Evolutionary conservation across 2,888 invertebrate species (phyloP).

Genomic region (Rhogogaster chlorosoma): DNA sequence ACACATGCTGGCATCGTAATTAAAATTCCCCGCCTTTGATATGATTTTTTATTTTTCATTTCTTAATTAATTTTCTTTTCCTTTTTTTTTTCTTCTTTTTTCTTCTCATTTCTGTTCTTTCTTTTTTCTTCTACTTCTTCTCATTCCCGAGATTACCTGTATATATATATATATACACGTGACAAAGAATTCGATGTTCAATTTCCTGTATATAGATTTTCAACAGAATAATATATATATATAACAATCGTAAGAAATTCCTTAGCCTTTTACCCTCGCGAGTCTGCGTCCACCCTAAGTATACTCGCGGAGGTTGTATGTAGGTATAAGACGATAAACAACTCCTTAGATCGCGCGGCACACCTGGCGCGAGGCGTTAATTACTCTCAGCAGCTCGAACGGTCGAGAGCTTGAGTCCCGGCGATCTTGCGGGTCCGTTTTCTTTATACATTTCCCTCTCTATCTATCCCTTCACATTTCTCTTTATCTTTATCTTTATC

Average conservation of each 20-base stretch:
- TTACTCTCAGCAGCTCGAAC: slow-evolving; percentile 73
- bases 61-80: neutral
- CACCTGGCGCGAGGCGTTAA: slow-evolving; percentile 78
- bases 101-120: neutral
- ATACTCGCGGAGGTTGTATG: slow-evolving; percentile 57
- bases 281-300: slow-evolving; percentile 55
- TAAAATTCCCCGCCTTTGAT: neutral
- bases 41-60: neutral
- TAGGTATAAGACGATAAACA: slow-evolving; percentile 54
- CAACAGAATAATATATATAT: too few species aligned
- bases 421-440: slow-evolving; percentile 25
- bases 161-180: slow-evolving; percentile 66
- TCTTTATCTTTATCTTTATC: slow-evolving; percentile 52
- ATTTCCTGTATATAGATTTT: neutral
- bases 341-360: slow-evolving; percentile 55
- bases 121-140: neutral
- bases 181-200: neutral
- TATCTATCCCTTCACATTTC: slow-evolving; percentile 80
- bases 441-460: slow-evolving; percentile 53
- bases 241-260: too few species aligned
- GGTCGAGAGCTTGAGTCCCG: neutral
- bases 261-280: too few species aligned
- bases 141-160: neutral
- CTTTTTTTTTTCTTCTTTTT: neutral
- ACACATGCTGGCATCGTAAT: slow-evolving; percentile 12